Evolutionary conservation across 53 echinoderm and acorn worm species (phyloP).

Genomic region (Holothuria scabra): DNA sequence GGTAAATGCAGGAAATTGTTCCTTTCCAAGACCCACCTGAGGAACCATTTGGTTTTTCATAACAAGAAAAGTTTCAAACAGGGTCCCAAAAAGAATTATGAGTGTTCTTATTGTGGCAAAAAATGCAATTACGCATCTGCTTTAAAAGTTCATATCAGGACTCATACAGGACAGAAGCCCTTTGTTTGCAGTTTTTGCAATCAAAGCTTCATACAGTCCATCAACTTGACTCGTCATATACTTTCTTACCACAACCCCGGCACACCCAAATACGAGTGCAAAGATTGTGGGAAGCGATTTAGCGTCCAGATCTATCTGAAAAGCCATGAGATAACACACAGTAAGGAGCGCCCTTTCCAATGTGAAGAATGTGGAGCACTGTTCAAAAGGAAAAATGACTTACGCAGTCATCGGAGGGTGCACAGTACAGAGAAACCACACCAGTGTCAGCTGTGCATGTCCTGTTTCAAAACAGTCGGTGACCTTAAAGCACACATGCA

Average conservation of each 20-base stretch:
- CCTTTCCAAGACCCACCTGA: conserved; percentile 51
- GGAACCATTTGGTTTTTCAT: conserved; percentile 70
- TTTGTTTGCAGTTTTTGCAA: conserved; percentile 77
- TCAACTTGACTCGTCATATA: conserved; percentile 84
- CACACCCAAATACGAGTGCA: conserved; percentile 82
- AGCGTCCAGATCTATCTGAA: conserved; percentile 90
- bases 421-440: conserved; percentile 89
- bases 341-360: conserved; percentile 88
- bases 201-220: conserved; percentile 89
- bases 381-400: conserved; percentile 94
- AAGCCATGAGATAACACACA: conserved; percentile 90
- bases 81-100: conserved; percentile 58
- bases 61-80: conserved; percentile 47
- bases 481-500: conserved; percentile 90
- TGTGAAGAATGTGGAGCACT: conserved; percentile 94
- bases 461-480: conserved; percentile 81
- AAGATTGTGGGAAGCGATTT: conserved; percentile 83
- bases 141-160: conserved; percentile 83
- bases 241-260: conserved; percentile 85
- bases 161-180: conserved; percentile 93
- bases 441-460: conserved; percentile 75
- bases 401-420: conserved; percentile 87
- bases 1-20: conserved; percentile 79
- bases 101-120: conserved; percentile 77
- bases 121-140: conserved; percentile 79